These are phyloP conservation scores for Orgyia antiqua DNA, from an alignment of 2,888 invertebrate species.

Conservation along the genomic window DNA sequence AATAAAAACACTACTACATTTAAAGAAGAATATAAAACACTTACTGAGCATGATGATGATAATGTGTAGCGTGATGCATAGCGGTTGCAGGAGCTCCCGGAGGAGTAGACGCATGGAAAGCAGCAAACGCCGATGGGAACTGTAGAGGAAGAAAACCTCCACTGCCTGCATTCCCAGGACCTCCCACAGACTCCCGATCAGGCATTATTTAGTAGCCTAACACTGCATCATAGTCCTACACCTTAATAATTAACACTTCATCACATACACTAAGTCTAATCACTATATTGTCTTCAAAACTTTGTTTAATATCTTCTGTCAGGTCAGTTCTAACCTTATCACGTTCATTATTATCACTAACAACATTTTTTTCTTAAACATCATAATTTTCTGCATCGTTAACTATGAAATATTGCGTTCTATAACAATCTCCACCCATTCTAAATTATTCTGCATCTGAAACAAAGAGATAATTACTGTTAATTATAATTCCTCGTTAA, in stretches of 20 bases:
- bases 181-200: constrained; percentile 75
- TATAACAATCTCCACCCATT: constrained; percentile 19
- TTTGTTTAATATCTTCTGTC: constrained; percentile 31
- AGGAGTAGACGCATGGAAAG: constrained; percentile 80
- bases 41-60: constrained; percentile 74
- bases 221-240: constrained; percentile 47
- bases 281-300: constrained; percentile 20
- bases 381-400: constrained; percentile 34
- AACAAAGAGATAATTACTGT: constrained; percentile 51
- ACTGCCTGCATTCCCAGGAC: constrained; percentile 75
- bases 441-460: constrained; percentile 44
- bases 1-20: too few relatives aligned
- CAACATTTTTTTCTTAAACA: constrained; percentile 39
- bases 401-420: constrained; percentile 19
- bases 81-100: constrained; percentile 77
- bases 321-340: constrained; percentile 62
- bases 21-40: constrained; percentile 32
- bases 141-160: constrained; percentile 77
- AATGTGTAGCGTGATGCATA: constrained; percentile 78
- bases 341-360: constrained; percentile 45
- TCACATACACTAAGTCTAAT: constrained; percentile 25
- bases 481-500: constrained; percentile 30
- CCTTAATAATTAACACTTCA: constrained; percentile 25
- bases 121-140: constrained; percentile 78
- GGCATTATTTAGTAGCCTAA: constrained; percentile 67